Evolutionary conservation across 2,113 vertebrate genomes (phyloP), one percentile per base, ranked within the genome.

Genomic region (Puma concolor): DNA sequence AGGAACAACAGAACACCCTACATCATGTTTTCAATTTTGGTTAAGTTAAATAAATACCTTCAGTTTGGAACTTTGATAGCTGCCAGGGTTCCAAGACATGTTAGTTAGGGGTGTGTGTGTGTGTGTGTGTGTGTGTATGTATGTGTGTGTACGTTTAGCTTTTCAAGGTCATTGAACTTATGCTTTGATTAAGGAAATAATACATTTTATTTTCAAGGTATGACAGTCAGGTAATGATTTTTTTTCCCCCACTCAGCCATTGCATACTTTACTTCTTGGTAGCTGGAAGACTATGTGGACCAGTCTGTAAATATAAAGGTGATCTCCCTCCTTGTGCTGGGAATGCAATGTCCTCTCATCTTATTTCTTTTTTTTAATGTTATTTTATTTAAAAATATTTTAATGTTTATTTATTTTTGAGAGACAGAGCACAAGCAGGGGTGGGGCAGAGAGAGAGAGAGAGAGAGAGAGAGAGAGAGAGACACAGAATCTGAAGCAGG

Each of bases 11-110:
- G 94, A 36, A 19, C 64, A 96, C 2, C 6, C 27, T 74, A 4
- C 84, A 14, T 63, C 50, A 5, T 38, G 52, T 57, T 93, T 95
- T 93, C 66, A 88, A 52, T 94, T 97, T 96, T 97, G 36, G 92
- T 4, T 57, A 71, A 81, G 44, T 60, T 69, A 94, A 95, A 97
- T 69, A 94, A 95, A 97, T 96, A 63, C 25, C 11, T 21, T 95
- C 14, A 72, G 50, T 93, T 80, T 82, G 36, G 48, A 38, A 17
- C 16, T 85, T 97, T 17, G 12, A 23, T 95, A 84, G 5, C 33
- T 67, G 19, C 90, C 2, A 31, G 0, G 11, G 0, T 90, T 96
- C 48, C 38, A 60, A 89, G 91, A 63, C 19, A 4, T 54, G 17
- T 83, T 67, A 69, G 52, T 27, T 5, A 16, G 19, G 29, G 7